Evolutionary conservation across 2,113 vertebrate genomes (phyloP), one percentile per base, ranked within the genome.

Genomic region (Gobius niger): DNA sequence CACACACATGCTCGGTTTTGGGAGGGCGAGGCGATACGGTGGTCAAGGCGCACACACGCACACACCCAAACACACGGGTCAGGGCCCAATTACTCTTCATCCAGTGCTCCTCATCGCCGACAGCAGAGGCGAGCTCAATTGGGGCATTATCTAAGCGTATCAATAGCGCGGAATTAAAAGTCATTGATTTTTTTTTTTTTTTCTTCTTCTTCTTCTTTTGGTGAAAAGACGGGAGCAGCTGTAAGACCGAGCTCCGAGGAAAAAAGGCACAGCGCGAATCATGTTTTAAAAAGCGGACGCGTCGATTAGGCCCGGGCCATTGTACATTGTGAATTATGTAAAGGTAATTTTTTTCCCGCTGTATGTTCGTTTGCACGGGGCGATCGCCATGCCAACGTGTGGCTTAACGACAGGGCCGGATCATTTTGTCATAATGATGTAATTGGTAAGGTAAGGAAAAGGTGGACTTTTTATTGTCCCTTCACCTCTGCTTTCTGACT

Each of bases 41-140:
- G 83, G 86, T 70, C 47, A 50, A 81, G 81, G 76, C 83, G 74
- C 80, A 76, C 78, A 73, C 24, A 34, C 24, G 24, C 24, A 34
- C 24, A 34, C 24, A 34, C 24, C 24, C 5, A 34, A 34, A 34
- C 24, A 34, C 24, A 34, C 24, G 81, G 90, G 90, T 92, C 90
- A 91, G 87, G 75, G 87, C 85, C 88, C 89, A 92, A 91, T 92
- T 92, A 91, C 88, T 93, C 91, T 92, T 92, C 90, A 91, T 91
- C 90, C 88, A 90, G 84, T 85, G 81, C 78, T 88, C 88, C 86
- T 82, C 82, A 86, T 90, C 88, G 87, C 84, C 78, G 78, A 85
- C 87, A 87, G 82, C 89, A 92, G 82, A 88, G 85, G 72, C 75
- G 89, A 85, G 78, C 82, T 91, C 87, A 91, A 89, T 89, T 82